phyloP scores from a whole-genome alignment of 1,140 invertebrate species.

The Phthorimaea operculella region DNA sequence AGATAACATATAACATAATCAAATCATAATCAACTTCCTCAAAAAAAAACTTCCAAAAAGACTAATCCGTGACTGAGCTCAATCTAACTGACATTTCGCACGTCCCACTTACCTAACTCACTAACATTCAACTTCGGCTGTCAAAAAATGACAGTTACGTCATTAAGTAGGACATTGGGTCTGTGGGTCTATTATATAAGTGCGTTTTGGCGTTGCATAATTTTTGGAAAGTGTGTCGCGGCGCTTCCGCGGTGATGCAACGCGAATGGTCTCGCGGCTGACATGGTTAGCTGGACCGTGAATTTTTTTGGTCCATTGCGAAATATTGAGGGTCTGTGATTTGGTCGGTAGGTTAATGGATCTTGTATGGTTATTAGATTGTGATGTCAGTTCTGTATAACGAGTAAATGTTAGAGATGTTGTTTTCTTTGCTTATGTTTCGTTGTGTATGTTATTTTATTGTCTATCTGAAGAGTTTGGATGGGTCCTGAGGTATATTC shows the following conservation, averaged over 20 bases:
- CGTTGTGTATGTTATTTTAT: too few species aligned
- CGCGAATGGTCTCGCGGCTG: constrained; percentile 37
- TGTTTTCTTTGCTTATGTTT: too few species aligned
- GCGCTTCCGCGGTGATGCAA: constrained; percentile 52
- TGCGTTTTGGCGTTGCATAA: constrained; percentile 45
- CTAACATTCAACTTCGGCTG: constrained; percentile 53
- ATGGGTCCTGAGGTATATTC: too few species aligned
- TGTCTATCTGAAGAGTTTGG: too few species aligned
- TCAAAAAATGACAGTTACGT: constrained; percentile 47
- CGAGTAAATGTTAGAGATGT: too few species aligned
- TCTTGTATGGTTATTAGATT: too few species aligned
- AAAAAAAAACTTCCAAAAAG: neutral
- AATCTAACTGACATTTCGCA: constrained; percentile 35
- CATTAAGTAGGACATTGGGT: constrained; percentile 58
- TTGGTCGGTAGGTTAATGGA: neutral
- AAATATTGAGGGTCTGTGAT: neutral
- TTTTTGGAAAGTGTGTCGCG: constrained; percentile 51
- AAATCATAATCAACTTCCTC: neutral
- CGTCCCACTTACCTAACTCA: constrained; percentile 51
- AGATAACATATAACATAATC: too few species aligned
- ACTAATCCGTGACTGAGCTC: neutral
- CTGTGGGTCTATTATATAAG: constrained; percentile 51
- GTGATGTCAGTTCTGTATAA: too few species aligned
- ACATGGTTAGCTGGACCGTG: constrained; percentile 38
- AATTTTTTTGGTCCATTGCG: constrained; percentile 16